Evolutionary conservation across 2,113 vertebrate genomes (phyloP).

Genomic region (Cryptotis parvus): DNA sequence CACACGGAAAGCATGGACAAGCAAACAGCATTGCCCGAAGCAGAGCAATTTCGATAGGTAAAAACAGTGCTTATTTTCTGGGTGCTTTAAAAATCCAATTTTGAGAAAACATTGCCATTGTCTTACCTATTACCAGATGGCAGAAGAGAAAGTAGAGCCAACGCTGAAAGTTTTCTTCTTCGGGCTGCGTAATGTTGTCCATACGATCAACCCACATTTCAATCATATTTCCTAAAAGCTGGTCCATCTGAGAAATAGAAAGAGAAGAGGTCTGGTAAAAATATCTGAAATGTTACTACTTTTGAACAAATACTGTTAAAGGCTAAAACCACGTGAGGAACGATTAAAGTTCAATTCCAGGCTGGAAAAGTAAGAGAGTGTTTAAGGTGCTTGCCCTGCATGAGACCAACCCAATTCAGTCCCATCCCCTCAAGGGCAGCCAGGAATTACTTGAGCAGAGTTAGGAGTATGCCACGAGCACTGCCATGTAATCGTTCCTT

Average conservation of each 20-base stretch:
- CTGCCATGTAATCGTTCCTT: too few relatives aligned
- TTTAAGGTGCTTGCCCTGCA: too few relatives aligned
- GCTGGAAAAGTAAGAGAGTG: not conserved
- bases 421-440: too few relatives aligned
- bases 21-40: not conserved
- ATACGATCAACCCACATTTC: conserved; percentile 99
- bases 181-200: conserved; percentile 99
- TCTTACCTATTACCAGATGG: conserved; percentile 94
- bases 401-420: too few relatives aligned
- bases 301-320: not conserved
- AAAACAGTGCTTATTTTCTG: not conserved
- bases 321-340: not conserved
- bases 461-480: too few relatives aligned
- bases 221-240: conserved; percentile 94
- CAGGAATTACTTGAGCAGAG: too few relatives aligned
- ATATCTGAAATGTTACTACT: conserved; percentile 44
- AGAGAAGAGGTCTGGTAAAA: not conserved
- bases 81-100: conserved; percentile 45
- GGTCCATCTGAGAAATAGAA: conserved; percentile 89
- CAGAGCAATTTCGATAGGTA: not conserved
- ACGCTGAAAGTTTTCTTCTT: conserved; percentile 97
- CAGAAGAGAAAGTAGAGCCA: conserved; percentile 95
- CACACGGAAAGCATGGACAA: not conserved
- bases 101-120: conserved; percentile 34
- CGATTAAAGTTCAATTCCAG: conserved; percentile 21